phyloP scores from a whole-genome alignment of 2,888 invertebrate genomes.

The Heliconius ethilla region DNA sequence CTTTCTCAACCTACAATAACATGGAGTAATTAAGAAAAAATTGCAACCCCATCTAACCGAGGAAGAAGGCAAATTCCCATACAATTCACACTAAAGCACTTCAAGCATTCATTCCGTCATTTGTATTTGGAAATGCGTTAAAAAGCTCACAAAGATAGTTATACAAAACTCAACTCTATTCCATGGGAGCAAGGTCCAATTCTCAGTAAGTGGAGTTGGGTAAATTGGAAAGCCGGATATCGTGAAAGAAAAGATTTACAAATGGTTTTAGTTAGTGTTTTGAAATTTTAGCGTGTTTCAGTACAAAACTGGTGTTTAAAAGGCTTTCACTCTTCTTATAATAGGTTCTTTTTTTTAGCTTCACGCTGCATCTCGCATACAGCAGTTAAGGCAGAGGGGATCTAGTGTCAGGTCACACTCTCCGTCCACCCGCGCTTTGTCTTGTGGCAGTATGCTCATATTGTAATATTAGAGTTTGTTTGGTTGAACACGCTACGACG shows the following conservation, averaged over 20 bases:
- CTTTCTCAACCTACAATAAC: too few relatives aligned
- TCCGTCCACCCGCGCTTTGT: too few relatives aligned
- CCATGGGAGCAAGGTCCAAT: neutral
- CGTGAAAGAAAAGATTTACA: conserved; percentile 14
- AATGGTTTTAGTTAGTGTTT: conserved; percentile 16
- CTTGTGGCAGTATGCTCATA: too few relatives aligned
- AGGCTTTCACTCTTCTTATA: neutral
- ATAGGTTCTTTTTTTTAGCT: neutral
- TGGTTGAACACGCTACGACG: too few relatives aligned
- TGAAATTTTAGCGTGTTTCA: neutral
- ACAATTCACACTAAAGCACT: conserved; percentile 15
- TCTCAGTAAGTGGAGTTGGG: neutral
- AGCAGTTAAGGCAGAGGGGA: neutral
- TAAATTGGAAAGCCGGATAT: conserved; percentile 12
- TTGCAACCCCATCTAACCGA: neutral
- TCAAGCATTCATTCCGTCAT: neutral
- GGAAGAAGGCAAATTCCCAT: neutral
- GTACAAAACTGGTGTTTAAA: neutral
- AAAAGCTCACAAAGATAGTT: neutral
- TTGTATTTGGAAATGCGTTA: neutral
- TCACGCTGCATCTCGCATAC: neutral
- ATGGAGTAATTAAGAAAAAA: neutral
- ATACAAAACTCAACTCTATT: neutral
- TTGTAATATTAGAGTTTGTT: too few relatives aligned
- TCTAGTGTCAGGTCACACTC: neutral